phyloP scores from a whole-genome alignment of 2,113 vertebrate species.

The Lampris megalopsis region DNA sequence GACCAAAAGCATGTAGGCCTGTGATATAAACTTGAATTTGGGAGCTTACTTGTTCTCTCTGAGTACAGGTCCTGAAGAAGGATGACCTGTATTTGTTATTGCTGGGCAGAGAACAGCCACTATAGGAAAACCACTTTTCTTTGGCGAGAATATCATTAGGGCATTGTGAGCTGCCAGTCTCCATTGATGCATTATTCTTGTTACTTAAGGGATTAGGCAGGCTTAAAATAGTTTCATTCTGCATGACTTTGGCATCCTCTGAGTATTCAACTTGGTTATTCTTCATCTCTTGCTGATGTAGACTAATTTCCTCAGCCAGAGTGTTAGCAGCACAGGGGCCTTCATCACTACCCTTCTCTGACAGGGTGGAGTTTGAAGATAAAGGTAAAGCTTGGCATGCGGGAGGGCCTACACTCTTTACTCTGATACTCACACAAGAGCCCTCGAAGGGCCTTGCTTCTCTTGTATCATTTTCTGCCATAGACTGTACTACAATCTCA shows the following conservation, averaged over 20 bases:
- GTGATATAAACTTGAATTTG: conserved; percentile 2
- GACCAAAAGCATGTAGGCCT: conserved; percentile 5
- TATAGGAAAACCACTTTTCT: background rate
- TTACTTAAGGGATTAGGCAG: background rate
- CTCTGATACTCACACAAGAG: background rate
- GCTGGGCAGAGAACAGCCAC: conserved; percentile 73
- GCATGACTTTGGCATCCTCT: background rate
- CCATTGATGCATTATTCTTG: background rate
- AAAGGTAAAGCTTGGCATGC: background rate
- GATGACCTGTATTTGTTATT: conserved; percentile 74
- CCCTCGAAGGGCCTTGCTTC: background rate
- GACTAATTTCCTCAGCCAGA: background rate
- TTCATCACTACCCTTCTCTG: background rate
- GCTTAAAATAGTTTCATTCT: background rate
- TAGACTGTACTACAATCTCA: background rate
- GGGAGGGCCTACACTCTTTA: background rate
- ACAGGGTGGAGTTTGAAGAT: background rate
- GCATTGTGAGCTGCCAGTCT: background rate
- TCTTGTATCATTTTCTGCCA: background rate
- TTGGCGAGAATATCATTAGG: background rate
- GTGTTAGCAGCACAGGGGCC: background rate
- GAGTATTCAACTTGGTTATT: background rate
- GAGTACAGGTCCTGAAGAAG: conserved; percentile 71
- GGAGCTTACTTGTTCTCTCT: conserved; percentile 21
- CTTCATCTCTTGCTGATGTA: background rate